Evolutionary conservation across 2,888 invertebrate genomes (phyloP), one percentile per base, ranked within the genome.

Genomic region (Xanthia togata): DNA sequence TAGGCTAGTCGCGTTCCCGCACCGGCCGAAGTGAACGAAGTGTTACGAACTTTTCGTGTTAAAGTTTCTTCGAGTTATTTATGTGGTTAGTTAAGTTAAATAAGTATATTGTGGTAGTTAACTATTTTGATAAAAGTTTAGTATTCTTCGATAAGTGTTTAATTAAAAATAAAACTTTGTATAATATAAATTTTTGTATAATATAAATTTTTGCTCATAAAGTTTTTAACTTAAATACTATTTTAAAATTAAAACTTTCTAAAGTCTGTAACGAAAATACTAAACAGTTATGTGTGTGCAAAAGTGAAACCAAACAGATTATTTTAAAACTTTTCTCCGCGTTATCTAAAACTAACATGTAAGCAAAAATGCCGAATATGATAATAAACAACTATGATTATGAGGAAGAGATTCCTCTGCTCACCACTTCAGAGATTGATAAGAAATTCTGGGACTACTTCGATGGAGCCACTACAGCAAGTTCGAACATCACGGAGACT

Each of bases 371-470:
- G 92, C 50, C 82, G 9, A 76, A 78, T 9, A 79, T 83, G 79
- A 82, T 89, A 62, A 35, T 85, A 50, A 87, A 78, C 20, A 83
- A 82, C 17, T 87, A 87, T n/a, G 89, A 90, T 11, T 87, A 89
- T 31, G 85, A 82, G 6, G 87, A 88, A 4, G 83, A 79, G 0
- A 17, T 60, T 0, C 44, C 69, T 11, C 83, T 87, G 64, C 76
- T 81, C 14, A 87, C 88, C 4, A 91, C 93, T 0, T 89, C 90
- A 0, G 90, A 87, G 5, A 88, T 93, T 1, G 93, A 95, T 75
- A 90, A 87, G 38, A 87, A 92, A 60, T 95, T 96, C 75, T 95
- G 95, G 95, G 95, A 95, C 9, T 95, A 95, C 79, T 95, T 95
- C 47, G 95, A 95, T 17, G 86, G 79, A 2, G 81, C 85, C 31